Conservation (phyloP, 2,888 invertebrate species). For the Mythimna albipuncta region DNA sequence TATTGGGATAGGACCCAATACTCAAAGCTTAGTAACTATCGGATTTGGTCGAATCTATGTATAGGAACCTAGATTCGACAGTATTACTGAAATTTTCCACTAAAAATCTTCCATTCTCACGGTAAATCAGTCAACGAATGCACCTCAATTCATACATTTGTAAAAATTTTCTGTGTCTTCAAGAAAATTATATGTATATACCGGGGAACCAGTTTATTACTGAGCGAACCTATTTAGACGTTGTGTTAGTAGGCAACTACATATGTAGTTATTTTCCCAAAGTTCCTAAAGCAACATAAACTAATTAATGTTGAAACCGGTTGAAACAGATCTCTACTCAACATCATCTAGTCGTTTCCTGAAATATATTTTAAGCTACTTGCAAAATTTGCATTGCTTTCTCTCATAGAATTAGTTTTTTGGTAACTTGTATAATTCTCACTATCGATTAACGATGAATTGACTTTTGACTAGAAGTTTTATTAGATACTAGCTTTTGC, state of each 20-base stretch:
- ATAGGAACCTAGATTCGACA: neutral
- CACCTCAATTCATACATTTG: neutral
- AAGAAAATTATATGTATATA: neutral
- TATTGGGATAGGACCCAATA: neutral
- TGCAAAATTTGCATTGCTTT: neutral
- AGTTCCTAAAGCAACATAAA: conserved; percentile 17
- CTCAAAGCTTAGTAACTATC: too few relatives aligned
- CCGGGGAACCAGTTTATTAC: neutral
- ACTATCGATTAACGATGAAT: neutral
- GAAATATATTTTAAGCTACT: neutral
- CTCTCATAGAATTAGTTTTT: neutral
- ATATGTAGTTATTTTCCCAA: conserved; percentile 23
- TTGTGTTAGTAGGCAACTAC: neutral
- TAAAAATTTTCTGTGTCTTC: conserved; percentile 2
- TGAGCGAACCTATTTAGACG: conserved; percentile 8
- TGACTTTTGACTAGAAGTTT: neutral
- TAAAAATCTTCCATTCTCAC: neutral
- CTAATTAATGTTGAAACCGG: conserved; percentile 32
- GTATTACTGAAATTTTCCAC: neutral
- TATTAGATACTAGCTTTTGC: too few relatives aligned
- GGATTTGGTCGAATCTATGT: too few relatives aligned
- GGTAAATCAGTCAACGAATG: neutral
- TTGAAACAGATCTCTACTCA: conserved; percentile 16
- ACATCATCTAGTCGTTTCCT: neutral
- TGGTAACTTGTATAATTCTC: neutral